Base-by-base conservation (phyloP, 2,113 vertebrate genomes). In the Lethenteron camtschaticum region DNA sequence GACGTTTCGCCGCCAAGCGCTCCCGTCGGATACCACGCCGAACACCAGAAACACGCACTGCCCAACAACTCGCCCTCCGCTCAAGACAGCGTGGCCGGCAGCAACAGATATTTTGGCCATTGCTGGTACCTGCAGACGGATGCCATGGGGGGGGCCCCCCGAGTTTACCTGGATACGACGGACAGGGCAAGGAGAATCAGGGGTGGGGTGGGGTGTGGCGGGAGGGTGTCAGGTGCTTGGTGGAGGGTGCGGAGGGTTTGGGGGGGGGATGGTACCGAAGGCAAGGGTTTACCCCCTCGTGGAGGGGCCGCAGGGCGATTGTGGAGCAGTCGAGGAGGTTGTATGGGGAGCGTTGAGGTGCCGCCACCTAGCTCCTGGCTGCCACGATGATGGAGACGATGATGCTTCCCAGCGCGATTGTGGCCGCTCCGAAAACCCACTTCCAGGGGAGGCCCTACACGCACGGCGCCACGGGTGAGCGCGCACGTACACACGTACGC, bases 371-470 rank as follows among this genome's bases (percentile, higher is more conserved):
- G 77, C 94, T 95, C 79, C 91, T 86, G 56, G 94, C 94, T 3
- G 91, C 94, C 41, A 97, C 89, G 81, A 94, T 85, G 41, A 97
- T 89, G 0, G 94, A 97, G 75, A 97, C 78, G 11, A 90, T 91
- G 74, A 97, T 87, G 1, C 94, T 88, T 1, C 94, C 91, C 0
- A 97, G 83, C 9, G 91, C 94, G 5, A 95, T 85, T 1, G 89
- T 89, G 0, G 91, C 92, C 0, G 94, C 91, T 1, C 94, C 90
- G 0, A 97, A 97, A 58, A 97, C 83, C 91, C 90, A 95, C 77
- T 96, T 97, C 94, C 94, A 97, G 20, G 80, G 83, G 72, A 84
- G 73, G 73, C 75, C 76, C 84, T 85, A 41, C 41, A 41, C 41
- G 41, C 41, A 41, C 41, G 41, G 41, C 41, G 41, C 3, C 41